A percentile compares a stretch with the other conserved stretches of the same genome.
Conservation (phyloP, 2,797 vertebrate genomes). For the Sylvilagus floridanus region DNA sequence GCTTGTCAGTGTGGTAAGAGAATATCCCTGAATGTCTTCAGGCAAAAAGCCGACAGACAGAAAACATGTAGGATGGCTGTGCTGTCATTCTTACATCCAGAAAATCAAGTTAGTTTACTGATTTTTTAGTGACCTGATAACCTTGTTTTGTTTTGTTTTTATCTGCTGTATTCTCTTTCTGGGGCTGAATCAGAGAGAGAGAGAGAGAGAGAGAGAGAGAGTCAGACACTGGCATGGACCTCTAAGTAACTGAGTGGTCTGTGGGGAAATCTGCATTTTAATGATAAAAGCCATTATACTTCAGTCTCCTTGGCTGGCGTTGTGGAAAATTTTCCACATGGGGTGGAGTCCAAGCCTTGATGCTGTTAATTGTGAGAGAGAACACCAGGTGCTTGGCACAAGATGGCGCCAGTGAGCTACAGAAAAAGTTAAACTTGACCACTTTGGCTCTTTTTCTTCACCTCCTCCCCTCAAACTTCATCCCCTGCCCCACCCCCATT, state of each 20-base stretch:
- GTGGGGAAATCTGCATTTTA: constrained; percentile 4
- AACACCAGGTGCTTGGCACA: constrained; percentile 34
- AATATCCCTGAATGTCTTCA: neutral
- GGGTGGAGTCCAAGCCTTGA: neutral
- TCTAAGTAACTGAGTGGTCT: neutral
- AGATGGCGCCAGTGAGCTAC: constrained; percentile 80
- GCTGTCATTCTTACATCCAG: neutral
- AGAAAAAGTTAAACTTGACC: neutral
- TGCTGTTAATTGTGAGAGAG: neutral
- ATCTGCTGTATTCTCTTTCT: constrained; percentile 42
- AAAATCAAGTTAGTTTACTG: neutral
- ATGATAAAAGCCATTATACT: constrained; percentile 1
- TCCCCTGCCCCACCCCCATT: neutral
- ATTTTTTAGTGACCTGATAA: neutral
- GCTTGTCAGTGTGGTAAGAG: neutral
- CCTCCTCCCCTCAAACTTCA: constrained; percentile 16
- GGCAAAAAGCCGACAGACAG: neutral
- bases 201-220: neutral
- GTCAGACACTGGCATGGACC: neutral
- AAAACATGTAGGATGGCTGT: neutral
- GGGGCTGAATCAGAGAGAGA: constrained; percentile 25
- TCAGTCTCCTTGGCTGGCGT: neutral
- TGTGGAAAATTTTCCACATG: constrained; percentile 31
- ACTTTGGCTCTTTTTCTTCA: neutral
- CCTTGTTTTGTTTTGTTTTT: neutral